Percentiles rank a stretch among this genome's conserved stretches.
These are phyloP conservation scores for Candidula unifasciata DNA, from an alignment of 2,888 invertebrate species.

Conservation along the genomic window DNA sequence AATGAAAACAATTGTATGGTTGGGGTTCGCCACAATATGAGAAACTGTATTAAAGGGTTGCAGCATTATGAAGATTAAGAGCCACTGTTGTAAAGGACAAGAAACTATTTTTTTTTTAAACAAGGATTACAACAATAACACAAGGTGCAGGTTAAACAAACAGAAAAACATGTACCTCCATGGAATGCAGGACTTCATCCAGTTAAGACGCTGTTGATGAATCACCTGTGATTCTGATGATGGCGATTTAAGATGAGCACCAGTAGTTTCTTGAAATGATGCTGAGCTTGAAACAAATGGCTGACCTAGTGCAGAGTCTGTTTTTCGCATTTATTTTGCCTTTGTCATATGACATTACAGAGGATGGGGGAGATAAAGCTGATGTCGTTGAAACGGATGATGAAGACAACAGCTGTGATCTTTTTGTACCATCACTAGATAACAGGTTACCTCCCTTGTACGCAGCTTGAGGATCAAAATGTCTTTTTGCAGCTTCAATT, in stretches of 20 bases:
- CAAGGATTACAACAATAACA: too few species aligned
- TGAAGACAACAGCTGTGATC: background rate
- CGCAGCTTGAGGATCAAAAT: background rate
- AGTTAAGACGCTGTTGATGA: slow-evolving; percentile 64
- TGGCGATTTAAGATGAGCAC: slow-evolving; percentile 44
- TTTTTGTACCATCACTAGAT: background rate
- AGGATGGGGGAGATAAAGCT: background rate
- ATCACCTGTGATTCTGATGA: slow-evolving; percentile 53
- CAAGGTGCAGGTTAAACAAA: background rate
- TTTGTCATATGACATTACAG: too few species aligned
- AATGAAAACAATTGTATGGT: too few species aligned
- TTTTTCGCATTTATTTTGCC: background rate
- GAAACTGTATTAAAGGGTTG: too few species aligned
- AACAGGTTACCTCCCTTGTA: too few species aligned
- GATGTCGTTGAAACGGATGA: background rate
- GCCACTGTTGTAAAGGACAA: too few species aligned
- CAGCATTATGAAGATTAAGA: too few species aligned
- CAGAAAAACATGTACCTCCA: slow-evolving; percentile 68
- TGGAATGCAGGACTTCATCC: slow-evolving; percentile 72
- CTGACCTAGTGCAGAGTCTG: background rate
- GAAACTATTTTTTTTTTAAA: too few species aligned
- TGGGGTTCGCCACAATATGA: too few species aligned
- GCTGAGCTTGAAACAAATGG: background rate
- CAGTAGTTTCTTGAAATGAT: slow-evolving; percentile 19
- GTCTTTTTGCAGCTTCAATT: background rate